Percentiles rank a stretch among this genome's conserved stretches.
Conservation (phyloP, 1,140 invertebrate genomes). For the Hyles vespertilio region DNA sequence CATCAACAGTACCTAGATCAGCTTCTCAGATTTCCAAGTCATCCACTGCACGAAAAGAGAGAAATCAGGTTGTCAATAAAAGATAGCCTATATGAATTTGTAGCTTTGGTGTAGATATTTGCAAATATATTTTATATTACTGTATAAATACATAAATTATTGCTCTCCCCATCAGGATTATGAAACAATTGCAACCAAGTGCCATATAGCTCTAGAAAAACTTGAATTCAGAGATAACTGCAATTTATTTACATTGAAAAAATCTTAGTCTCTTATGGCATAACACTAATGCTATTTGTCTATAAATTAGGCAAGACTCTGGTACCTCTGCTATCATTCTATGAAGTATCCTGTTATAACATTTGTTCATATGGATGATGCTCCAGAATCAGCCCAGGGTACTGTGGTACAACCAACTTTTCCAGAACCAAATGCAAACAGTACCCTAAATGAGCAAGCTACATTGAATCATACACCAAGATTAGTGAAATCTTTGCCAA, state of each 20-base stretch:
- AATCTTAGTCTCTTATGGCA: constrained; percentile 21
- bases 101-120: constrained; percentile 24
- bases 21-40: constrained; percentile 38
- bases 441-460: constrained; percentile 36
- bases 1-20: constrained; percentile 24
- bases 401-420: constrained; percentile 22
- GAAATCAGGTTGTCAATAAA: constrained; percentile 54
- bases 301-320: constrained; percentile 52
- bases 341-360: constrained; percentile 54
- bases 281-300: constrained; percentile 27
- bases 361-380: constrained; percentile 55
- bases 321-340: constrained; percentile 64
- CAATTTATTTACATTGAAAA: constrained; percentile 18
- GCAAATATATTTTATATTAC: constrained; percentile 14
- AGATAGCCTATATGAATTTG: constrained; percentile 27
- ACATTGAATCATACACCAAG: background rate
- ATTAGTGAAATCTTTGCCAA: constrained; percentile 2
- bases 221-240: constrained; percentile 54
- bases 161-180: constrained; percentile 39
- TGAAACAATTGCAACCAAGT: constrained; percentile 34
- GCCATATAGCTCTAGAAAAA: constrained; percentile 49
- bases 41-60: constrained; percentile 30
- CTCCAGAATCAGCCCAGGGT: constrained; percentile 20
- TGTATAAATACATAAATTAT: constrained; percentile 20
- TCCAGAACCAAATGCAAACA: constrained; percentile 47